Percentiles rank a stretch among this genome's conserved stretches.
These are phyloP conservation scores for Procambarus clarkii DNA, from an alignment of 1,140 invertebrate species.

Conservation along the genomic window DNA sequence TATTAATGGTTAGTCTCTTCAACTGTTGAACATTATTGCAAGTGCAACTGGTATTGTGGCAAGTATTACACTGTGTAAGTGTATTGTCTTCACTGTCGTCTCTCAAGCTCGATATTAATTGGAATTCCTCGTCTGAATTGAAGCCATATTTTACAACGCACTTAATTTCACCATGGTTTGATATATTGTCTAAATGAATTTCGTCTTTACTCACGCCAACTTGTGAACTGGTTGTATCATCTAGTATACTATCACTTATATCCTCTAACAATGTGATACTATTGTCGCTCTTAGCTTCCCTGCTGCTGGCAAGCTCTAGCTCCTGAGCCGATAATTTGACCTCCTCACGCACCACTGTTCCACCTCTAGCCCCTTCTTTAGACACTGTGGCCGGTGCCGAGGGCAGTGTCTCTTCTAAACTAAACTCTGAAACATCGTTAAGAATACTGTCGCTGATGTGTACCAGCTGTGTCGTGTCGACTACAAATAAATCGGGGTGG, in stretches of 20 bases:
- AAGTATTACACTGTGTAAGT: not conserved
- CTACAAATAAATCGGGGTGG: too few relatives aligned
- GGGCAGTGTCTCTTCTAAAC: not conserved
- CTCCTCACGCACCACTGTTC: too few relatives aligned
- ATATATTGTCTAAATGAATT: not conserved
- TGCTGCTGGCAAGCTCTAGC: too few relatives aligned
- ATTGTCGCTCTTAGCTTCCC: not conserved
- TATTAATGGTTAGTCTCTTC: too few relatives aligned
- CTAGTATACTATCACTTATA: not conserved
- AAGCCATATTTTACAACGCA: too few relatives aligned
- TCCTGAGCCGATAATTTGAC: too few relatives aligned
- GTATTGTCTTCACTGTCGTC: not conserved
- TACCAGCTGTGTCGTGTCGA: not conserved
- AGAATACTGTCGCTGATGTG: not conserved
- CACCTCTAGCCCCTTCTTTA: not conserved
- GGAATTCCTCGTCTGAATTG: too few relatives aligned
- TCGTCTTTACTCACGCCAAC: not conserved
- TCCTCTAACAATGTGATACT: not conserved
- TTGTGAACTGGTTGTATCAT: not conserved
- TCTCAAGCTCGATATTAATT: not conserved
- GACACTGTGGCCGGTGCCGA: too few relatives aligned
- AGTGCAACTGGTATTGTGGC: not conserved
- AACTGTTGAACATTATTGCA: not conserved
- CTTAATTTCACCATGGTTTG: not conserved
- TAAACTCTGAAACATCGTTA: not conserved